Percentiles rank a stretch among this genome's conserved stretches.
phyloP scores from a whole-genome alignment of 2,113 vertebrate genomes.

The Nematolebias whitei region DNA sequence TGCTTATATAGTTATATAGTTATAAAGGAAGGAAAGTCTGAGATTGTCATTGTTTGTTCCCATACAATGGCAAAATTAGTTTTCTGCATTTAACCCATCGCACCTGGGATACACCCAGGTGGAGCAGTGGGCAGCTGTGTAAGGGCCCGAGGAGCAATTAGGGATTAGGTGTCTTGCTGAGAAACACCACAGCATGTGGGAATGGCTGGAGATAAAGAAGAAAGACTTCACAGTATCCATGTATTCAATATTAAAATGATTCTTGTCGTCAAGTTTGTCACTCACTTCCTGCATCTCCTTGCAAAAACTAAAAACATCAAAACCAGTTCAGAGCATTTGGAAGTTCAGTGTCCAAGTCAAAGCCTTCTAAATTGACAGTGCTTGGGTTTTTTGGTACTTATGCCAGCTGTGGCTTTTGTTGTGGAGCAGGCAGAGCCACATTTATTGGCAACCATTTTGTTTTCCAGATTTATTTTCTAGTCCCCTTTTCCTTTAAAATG shows the following conservation, averaged over 20 bases:
- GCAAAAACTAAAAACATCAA: not conserved
- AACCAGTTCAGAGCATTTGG: not conserved
- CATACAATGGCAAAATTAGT: too few relatives aligned
- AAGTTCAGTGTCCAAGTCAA: not conserved
- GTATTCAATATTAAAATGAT: not conserved
- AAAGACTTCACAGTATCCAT: not conserved
- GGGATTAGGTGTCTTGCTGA: too few relatives aligned
- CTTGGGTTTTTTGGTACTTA: not conserved
- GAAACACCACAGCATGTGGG: too few relatives aligned
- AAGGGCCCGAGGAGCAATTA: too few relatives aligned
- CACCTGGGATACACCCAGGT: too few relatives aligned
- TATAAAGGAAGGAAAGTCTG: too few relatives aligned
- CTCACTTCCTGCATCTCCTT: not conserved
- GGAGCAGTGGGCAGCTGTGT: too few relatives aligned
- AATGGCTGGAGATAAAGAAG: too few relatives aligned
- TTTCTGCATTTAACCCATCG: too few relatives aligned
- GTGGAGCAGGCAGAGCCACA: not conserved
- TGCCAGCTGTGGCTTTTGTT: not conserved
- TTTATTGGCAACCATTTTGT: not conserved
- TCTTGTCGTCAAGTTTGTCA: not conserved
- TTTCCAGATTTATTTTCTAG: not conserved
- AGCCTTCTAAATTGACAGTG: not conserved
- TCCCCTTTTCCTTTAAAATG: not conserved
- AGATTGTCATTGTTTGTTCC: too few relatives aligned
- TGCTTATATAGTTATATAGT: too few relatives aligned